Evolutionary conservation across 2,888 invertebrate species (phyloP).

Genomic region (Pecten maximus): DNA sequence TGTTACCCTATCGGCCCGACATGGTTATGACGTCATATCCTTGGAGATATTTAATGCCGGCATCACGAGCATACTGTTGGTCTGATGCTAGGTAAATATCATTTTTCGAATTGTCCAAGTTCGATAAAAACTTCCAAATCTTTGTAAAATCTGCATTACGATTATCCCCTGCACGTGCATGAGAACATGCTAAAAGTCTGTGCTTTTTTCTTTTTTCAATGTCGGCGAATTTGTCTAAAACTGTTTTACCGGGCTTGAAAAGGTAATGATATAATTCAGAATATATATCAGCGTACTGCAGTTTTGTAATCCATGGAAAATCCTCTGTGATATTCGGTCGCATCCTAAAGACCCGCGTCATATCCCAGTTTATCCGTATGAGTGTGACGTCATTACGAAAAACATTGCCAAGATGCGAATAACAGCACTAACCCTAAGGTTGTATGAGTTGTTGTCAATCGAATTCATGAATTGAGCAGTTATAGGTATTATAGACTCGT

Average conservation of each 20-base stretch:
- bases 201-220: not conserved
- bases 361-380: slow-evolving; percentile 3
- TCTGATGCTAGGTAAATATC: not conserved
- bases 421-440: not conserved
- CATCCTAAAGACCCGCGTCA: not conserved
- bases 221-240: not conserved
- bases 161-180: not conserved
- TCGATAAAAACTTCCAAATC: not conserved
- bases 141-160: not conserved
- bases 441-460: not conserved
- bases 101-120: not conserved
- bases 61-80: not conserved
- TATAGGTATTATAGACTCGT: not conserved
- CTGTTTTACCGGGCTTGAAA: not conserved
- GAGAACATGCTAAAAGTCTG: not conserved
- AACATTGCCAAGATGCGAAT: not conserved
- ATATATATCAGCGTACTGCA: not conserved
- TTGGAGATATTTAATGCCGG: not conserved
- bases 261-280: not conserved
- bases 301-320: not conserved
- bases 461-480: not conserved
- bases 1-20: not conserved
- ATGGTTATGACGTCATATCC: not conserved
- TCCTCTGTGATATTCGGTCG: not conserved
- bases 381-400: not conserved